Conservation (phyloP, 2,888 invertebrate genomes). For the Ormyrus rosae region DNA sequence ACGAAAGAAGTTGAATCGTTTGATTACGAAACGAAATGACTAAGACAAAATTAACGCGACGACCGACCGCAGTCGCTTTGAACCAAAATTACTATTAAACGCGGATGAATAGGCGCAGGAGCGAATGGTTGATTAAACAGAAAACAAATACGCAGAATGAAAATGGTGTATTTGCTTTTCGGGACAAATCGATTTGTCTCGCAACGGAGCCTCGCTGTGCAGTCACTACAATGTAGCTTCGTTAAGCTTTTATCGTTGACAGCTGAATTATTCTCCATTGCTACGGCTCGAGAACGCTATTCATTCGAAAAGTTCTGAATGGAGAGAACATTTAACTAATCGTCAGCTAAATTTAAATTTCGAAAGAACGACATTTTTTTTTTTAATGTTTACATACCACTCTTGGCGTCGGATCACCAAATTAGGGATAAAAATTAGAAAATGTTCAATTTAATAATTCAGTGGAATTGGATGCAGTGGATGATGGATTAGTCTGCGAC, state of each 20-base stretch:
- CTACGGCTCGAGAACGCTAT: too few relatives aligned
- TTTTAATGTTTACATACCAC: too few relatives aligned
- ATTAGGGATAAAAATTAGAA: too few relatives aligned
- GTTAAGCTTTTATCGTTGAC: too few relatives aligned
- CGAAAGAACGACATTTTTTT: background rate
- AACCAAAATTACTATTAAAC: constrained; percentile 57
- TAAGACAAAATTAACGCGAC: constrained; percentile 12
- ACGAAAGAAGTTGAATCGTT: background rate
- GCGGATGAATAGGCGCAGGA: constrained; percentile 5
- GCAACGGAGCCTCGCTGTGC: background rate
- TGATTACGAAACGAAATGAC: background rate
- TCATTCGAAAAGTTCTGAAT: too few relatives aligned
- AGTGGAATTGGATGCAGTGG: too few relatives aligned
- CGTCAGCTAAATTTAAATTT: background rate
- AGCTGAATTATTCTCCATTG: too few relatives aligned
- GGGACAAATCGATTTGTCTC: background rate
- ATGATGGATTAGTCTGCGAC: too few relatives aligned
- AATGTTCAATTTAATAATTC: too few relatives aligned
- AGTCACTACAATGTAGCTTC: background rate
- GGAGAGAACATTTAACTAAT: too few relatives aligned
- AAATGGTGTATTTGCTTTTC: background rate
- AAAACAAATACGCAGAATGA: background rate
- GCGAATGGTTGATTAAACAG: background rate
- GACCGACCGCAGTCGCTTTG: constrained; percentile 60
- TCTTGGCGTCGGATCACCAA: too few relatives aligned